Conservation (phyloP, 2,888 invertebrate genomes). For the Trisateles emortualis region DNA sequence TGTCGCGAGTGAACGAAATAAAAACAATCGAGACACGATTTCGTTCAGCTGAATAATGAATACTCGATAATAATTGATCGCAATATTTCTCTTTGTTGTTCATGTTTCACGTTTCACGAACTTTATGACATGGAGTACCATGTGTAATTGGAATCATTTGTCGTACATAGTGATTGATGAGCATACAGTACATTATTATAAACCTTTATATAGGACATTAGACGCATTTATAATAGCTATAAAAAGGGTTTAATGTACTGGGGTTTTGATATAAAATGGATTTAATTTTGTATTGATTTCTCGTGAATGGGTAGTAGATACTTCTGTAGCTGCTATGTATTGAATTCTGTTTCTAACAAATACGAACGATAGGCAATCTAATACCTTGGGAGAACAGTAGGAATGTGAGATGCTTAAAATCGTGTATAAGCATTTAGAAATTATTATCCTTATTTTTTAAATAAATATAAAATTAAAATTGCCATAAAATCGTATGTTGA, state of each 20-base stretch:
- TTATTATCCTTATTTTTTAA: too few species aligned
- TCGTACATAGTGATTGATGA: constrained; percentile 34
- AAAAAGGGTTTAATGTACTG: constrained; percentile 5
- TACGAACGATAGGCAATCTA: neutral
- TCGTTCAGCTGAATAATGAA: constrained; percentile 68
- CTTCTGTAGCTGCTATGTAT: neutral
- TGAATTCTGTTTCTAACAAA: neutral
- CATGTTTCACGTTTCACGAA: constrained; percentile 39
- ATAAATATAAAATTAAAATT: too few species aligned
- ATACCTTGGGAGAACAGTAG: too few species aligned
- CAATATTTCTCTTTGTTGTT: constrained; percentile 62
- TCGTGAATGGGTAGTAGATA: neutral
- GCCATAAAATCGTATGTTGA: too few species aligned
- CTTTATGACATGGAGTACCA: constrained; percentile 31
- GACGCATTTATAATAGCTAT: constrained; percentile 12
- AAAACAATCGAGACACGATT: constrained; percentile 59
- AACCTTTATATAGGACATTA: constrained; percentile 27
- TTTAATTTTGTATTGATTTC: neutral
- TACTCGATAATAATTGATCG: constrained; percentile 69
- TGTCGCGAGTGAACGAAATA: neutral
- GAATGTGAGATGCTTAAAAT: too few species aligned
- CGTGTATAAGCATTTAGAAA: too few species aligned
- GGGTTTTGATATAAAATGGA: neutral
- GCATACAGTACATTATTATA: neutral
- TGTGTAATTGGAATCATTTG: constrained; percentile 37